Conservation (phyloP, 2,797 vertebrate genomes). For the Tarsius wallacei region DNA sequence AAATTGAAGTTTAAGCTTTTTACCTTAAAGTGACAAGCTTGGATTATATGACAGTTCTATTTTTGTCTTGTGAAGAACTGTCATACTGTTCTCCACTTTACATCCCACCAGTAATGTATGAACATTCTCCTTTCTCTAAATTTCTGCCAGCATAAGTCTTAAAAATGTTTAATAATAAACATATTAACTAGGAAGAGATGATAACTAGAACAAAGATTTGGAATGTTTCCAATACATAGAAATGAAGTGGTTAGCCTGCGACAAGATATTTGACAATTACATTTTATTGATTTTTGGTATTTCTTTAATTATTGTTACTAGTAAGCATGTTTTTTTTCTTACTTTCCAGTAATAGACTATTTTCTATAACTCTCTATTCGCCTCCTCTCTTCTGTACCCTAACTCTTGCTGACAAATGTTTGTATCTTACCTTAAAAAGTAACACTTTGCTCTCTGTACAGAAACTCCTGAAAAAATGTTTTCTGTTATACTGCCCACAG, state of each 20-base stretch:
- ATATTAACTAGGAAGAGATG: background rate
- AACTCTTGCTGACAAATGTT: slow-evolving; percentile 90
- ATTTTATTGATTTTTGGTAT: background rate
- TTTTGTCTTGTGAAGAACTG: background rate
- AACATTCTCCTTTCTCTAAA: background rate
- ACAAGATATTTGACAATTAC: slow-evolving; percentile 61
- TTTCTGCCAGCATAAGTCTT: background rate
- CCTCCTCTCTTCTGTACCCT: slow-evolving; percentile 89
- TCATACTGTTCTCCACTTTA: background rate
- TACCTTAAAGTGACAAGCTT: slow-evolving; percentile 72
- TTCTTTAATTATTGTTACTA: slow-evolving; percentile 22
- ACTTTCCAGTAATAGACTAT: slow-evolving; percentile 81
- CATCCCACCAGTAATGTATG: background rate
- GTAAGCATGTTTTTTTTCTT: slow-evolving; percentile 75
- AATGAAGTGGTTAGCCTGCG: background rate
- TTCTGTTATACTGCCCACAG: slow-evolving; percentile 91
- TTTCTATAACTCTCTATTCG: slow-evolving; percentile 81
- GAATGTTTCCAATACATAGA: background rate
- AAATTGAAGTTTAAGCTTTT: slow-evolving; percentile 71
- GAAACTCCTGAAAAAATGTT: slow-evolving; percentile 93
- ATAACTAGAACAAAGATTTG: background rate
- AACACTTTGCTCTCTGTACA: slow-evolving; percentile 91
- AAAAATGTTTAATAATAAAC: no score
- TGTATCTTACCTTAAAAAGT: slow-evolving; percentile 88
- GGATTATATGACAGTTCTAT: background rate